phyloP scores from a whole-genome alignment of 2,888 invertebrate species.

The Anoncus sp. region DNA sequence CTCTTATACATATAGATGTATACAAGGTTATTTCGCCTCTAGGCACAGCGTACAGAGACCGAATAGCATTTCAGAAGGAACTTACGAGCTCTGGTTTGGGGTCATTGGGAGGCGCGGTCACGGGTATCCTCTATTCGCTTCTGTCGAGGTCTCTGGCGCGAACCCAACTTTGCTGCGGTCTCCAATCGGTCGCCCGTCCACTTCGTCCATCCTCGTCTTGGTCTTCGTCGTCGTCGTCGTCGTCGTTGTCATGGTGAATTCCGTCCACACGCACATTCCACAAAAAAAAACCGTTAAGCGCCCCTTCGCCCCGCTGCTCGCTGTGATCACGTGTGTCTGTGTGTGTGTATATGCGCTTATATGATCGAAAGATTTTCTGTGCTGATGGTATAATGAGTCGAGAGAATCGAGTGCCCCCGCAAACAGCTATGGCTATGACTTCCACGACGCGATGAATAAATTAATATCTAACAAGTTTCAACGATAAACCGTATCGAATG shows the following conservation, averaged over 20 bases:
- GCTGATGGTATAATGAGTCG: neutral
- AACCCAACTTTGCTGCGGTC: constrained; percentile 76
- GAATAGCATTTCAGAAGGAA: constrained; percentile 61
- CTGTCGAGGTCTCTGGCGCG: constrained; percentile 79
- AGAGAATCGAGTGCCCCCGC: constrained; percentile 9
- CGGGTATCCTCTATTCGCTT: constrained; percentile 69
- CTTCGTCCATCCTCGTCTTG: constrained; percentile 52
- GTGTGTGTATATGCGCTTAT: neutral
- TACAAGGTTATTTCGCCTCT: constrained; percentile 40
- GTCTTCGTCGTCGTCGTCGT: constrained; percentile 24
- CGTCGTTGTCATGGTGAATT: constrained; percentile 50
- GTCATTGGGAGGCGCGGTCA: constrained; percentile 80
- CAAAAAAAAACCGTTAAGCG: constrained; percentile 83
- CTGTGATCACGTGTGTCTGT: neutral
- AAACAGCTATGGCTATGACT: neutral
- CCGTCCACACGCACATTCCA: constrained; percentile 79
- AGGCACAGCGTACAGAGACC: constrained; percentile 46
- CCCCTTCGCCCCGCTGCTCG: constrained; percentile 65
- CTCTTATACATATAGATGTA: constrained; percentile 34
- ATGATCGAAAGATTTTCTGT: constrained; percentile 14
- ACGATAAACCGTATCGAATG: neutral
- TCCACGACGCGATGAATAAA: neutral
- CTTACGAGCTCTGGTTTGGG: constrained; percentile 74
- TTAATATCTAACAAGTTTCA: constrained; percentile 10
- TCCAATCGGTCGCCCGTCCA: constrained; percentile 51